Base-by-base conservation (phyloP, 64 coral and sea anemone species). In the Montipora efflorescens region DNA sequence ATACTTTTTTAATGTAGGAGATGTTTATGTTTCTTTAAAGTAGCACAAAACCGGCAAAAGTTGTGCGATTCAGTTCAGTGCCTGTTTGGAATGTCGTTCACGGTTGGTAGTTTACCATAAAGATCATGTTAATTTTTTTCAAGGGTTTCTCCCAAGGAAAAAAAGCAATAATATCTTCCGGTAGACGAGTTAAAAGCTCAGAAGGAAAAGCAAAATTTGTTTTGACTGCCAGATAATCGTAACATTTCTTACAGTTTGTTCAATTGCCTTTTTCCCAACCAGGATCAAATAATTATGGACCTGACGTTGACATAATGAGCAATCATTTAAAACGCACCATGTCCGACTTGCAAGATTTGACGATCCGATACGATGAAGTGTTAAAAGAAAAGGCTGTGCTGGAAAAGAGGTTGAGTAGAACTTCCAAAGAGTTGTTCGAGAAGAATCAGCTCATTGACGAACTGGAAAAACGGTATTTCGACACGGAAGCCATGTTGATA, bases 241-340 rank as follows among this genome's bases (percentile, higher is more conserved):
- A 47, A 5, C 48, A 1, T 47, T 12, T 49, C 43, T 53, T 14
- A 6, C 44, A 5, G 47, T 61, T 15, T 2, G 14, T 45, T 21
- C 49, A 18, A 49, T 77, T 78, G 45, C 67, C 2, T 83, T 53
- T 66, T 73, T 50, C 5, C 61, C 14, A 12, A 36, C 36, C 49
- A 73, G 51, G 61, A 84, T 79, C 72, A 7, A 78, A 89, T 48
- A 58, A 66, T 13, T 36, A 75, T 12, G 72, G 71, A 9, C 87
- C 87, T 5, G 96, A 98, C 75, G 55, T 98, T 47, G 96, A 98
- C 48, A 98, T 98, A 3, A 79, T 98, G 94, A 98, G 93, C 50
- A 98, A 91, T 36, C 96, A 95, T 67, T 88, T 98, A 4, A 91
- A 95, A 14, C 73, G 94, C 19, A 95, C 93, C n/a, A 95, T 83